Evolutionary conservation across 2,113 vertebrate species (phyloP).

Genomic region (Chelonoidis abingdonii): DNA sequence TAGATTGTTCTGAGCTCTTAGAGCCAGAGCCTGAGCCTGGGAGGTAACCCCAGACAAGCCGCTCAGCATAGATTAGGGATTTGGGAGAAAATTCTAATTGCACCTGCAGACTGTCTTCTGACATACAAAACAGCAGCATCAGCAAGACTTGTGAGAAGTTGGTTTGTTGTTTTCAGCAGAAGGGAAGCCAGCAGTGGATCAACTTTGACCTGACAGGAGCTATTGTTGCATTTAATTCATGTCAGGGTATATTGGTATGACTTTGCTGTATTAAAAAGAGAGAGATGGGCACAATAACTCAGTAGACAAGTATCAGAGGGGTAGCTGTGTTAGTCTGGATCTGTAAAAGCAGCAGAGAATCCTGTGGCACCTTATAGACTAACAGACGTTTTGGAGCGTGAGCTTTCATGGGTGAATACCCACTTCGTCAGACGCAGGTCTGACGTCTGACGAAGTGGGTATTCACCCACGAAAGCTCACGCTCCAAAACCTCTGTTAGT

Average conservation of each 20-base stretch:
- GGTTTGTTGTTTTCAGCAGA: rapidly evolving
- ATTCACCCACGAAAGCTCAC: no score
- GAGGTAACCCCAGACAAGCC: not conserved
- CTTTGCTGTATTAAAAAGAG: not conserved
- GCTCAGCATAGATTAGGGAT: not conserved
- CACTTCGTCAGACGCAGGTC: no score
- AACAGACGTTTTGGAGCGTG: no score
- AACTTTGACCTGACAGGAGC: rapidly evolving
- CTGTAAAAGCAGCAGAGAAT: no score
- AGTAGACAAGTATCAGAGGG: not conserved
- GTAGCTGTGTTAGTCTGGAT: no score
- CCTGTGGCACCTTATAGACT: no score
- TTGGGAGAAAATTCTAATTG: rapidly evolving
- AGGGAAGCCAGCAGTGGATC: not conserved
- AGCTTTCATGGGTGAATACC: no score
- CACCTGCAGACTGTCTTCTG: not conserved
- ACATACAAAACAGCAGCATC: not conserved
- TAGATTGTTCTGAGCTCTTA: not conserved
- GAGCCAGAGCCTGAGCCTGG: not conserved
- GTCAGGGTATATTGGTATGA: not conserved
- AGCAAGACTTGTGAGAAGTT: not conserved
- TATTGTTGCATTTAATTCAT: rapidly evolving
- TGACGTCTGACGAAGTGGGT: no score
- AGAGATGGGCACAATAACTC: not conserved
- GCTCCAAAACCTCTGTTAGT: no score